Evolutionary conservation across 2,888 invertebrate species (phyloP).

Genomic region (Aradus depressus): DNA sequence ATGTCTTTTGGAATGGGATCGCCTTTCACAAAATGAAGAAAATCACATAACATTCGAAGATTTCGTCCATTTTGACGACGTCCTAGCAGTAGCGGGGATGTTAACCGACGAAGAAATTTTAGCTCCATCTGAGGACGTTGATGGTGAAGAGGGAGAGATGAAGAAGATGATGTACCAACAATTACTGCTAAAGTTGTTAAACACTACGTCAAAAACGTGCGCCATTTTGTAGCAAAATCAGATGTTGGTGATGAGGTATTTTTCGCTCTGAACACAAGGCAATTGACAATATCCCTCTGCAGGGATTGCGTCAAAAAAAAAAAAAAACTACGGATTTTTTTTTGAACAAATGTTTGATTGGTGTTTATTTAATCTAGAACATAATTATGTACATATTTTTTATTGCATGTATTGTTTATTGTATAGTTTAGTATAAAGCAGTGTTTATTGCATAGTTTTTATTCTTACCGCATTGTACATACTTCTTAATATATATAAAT

Average conservation of each 20-base stretch:
- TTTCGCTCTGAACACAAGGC: neutral
- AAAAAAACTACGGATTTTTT: no score
- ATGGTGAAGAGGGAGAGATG: slow-evolving; percentile 2
- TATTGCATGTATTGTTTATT: no score
- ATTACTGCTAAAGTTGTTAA: no score
- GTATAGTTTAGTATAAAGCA: no score
- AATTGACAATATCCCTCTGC: neutral
- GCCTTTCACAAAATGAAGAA: neutral
- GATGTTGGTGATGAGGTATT: neutral
- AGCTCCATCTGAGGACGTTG: neutral
- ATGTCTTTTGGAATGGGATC: neutral
- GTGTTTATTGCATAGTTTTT: no score
- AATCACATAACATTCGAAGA: neutral
- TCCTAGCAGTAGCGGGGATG: neutral
- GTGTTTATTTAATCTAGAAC: no score
- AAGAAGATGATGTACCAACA: no score
- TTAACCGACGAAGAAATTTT: neutral
- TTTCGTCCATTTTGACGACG: neutral
- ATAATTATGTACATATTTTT: no score
- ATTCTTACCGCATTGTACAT: no score
- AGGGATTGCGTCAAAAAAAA: neutral
- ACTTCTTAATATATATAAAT: no score
- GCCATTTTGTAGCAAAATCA: neutral
- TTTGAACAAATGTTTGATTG: no score
- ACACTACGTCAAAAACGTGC: no score